Percentiles rank a stretch among this genome's conserved stretches.
phyloP scores from a whole-genome alignment of 2,888 invertebrate species.

The Leptothorax acervorum region DNA sequence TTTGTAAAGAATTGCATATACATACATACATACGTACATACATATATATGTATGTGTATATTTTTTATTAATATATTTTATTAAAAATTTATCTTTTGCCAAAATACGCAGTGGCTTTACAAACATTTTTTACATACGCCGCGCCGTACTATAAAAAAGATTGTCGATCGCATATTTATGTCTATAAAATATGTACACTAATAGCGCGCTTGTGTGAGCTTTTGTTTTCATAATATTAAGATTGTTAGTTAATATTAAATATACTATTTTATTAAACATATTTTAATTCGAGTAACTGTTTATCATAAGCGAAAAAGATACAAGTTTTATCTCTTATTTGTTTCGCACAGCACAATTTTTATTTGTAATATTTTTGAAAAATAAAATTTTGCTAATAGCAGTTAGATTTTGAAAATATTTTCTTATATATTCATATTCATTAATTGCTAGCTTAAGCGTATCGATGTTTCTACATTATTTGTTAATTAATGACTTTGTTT shows the following conservation, averaged over 20 bases:
- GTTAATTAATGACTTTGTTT: slow-evolving; percentile 48
- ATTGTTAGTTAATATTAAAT: not conserved
- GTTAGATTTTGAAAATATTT: not conserved
- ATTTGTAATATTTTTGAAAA: not conserved
- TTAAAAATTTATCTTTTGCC: not conserved
- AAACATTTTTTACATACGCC: not conserved
- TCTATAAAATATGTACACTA: not conserved
- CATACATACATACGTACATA: not conserved
- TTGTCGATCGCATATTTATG: not conserved
- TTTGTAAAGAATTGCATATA: not conserved
- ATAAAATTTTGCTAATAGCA: not conserved
- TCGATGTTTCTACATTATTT: not conserved
- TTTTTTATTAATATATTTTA: not conserved
- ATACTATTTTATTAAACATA: not conserved
- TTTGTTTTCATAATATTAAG: not conserved
- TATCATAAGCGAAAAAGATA: not conserved
- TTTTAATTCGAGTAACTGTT: not conserved
- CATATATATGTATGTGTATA: no score
- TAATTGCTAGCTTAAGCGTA: not conserved
- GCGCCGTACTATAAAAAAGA: not conserved
- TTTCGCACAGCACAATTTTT: not conserved
- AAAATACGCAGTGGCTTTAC: not conserved
- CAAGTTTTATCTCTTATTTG: not conserved
- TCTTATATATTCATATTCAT: not conserved
- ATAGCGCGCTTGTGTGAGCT: not conserved